phyloP scores from a whole-genome alignment of 2,797 vertebrate species.

The Squalus acanthias region DNA sequence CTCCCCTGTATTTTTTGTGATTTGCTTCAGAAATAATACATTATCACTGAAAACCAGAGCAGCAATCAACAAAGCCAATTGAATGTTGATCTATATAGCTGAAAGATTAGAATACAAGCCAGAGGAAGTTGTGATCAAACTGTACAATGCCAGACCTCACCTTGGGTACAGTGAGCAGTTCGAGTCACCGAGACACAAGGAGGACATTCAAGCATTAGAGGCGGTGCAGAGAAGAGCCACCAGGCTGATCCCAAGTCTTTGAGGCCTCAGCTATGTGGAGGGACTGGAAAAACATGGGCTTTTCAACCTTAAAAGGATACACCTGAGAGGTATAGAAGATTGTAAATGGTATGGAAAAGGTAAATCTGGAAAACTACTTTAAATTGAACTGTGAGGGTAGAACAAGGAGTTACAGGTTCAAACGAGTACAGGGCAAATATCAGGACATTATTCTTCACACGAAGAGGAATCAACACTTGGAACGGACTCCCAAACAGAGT shows the following conservation, averaged over 20 bases:
- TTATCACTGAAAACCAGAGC: not conserved
- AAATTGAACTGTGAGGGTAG: not conserved
- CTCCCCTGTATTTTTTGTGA: not conserved
- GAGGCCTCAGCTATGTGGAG: not conserved
- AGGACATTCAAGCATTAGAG: not conserved
- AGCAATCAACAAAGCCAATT: not conserved
- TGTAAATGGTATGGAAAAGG: not conserved
- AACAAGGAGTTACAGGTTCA: not conserved
- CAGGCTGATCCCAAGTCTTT: not conserved
- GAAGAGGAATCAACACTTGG: no score
- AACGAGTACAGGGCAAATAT: not conserved
- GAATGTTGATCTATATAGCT: no score
- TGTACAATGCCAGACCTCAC: not conserved
- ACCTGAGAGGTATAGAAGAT: not conserved
- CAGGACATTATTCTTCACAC: no score
- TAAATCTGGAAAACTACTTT: not conserved
- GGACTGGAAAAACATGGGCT: not conserved
- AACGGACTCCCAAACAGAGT: not conserved
- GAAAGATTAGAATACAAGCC: not conserved
- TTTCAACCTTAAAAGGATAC: not conserved
- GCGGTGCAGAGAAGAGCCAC: not conserved
- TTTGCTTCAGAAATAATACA: not conserved
- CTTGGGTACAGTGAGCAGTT: not conserved
- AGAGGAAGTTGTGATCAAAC: not conserved
- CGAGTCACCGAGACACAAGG: not conserved